phyloP scores from a whole-genome alignment of 2,888 invertebrate species.

The Drosophila sordidapex region DNA sequence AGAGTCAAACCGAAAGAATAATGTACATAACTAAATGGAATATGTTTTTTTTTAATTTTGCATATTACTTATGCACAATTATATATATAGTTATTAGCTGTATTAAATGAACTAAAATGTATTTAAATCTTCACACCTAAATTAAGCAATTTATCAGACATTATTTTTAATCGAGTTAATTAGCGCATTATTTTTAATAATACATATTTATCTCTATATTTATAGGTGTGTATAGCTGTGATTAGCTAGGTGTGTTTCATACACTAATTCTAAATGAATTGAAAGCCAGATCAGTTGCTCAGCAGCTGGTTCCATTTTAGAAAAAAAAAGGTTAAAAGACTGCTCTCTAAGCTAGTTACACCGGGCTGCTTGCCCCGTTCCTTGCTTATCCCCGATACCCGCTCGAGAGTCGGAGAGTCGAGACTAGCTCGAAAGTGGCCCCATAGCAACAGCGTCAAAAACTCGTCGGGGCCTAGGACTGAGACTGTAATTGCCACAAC shows the following conservation, averaged over 20 bases:
- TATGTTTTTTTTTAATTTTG: neutral
- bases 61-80: neutral
- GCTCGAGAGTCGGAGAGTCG: conserved; percentile 28
- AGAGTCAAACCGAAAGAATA: neutral
- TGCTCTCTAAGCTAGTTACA: conserved; percentile 14
- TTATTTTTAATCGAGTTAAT: neutral
- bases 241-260: neutral
- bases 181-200: neutral
- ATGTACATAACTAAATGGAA: neutral
- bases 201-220: neutral
- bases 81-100: neutral
- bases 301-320: neutral
- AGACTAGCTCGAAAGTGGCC: conserved; percentile 38
- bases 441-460: conserved; percentile 66
- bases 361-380: conserved; percentile 4
- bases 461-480: conserved; percentile 27
- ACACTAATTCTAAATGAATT: conserved; percentile 1
- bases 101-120: neutral
- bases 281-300: neutral
- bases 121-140: neutral
- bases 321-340: conserved; percentile 1
- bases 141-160: neutral
- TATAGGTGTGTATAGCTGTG: neutral
- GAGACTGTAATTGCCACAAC: conserved; percentile 17
- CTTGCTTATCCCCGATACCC: conserved; percentile 20